Evolutionary conservation across 2,113 vertebrate genomes (phyloP).

Genomic region (Bos javanicus): DNA sequence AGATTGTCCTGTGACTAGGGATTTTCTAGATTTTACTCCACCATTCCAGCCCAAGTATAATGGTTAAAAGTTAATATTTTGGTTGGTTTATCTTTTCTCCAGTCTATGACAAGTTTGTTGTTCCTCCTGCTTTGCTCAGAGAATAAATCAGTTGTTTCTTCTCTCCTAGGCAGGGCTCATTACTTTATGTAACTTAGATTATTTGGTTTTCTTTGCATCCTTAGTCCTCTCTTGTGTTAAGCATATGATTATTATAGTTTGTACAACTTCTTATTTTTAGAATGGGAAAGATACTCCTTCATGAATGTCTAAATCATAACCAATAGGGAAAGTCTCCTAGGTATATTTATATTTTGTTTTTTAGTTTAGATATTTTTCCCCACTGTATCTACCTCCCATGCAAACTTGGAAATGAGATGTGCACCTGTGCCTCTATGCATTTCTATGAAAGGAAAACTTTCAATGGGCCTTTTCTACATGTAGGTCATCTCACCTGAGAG

Average conservation of each 20-base stretch:
- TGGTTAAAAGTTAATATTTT: not conserved
- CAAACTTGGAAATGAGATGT: conserved; percentile 14
- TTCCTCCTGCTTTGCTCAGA: not conserved
- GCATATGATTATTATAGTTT: not conserved
- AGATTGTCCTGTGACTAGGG: not conserved
- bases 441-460: not conserved
- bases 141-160: not conserved
- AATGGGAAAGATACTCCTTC: not conserved
- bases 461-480: not conserved
- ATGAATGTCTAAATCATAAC: not conserved
- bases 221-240: not conserved
- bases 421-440: not conserved
- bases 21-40: not conserved
- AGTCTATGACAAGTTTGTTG: not conserved
- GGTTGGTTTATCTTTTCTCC: not conserved
- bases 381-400: not conserved
- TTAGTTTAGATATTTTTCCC: not conserved
- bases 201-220: not conserved
- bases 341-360: not conserved
- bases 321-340: not conserved
- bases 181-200: not conserved
- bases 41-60: not conserved
- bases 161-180: not conserved
- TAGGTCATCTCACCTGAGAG: not conserved
- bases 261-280: not conserved